phyloP scores from a whole-genome alignment of 2,113 vertebrate genomes.

The Ptilonorhynchus violaceus region DNA sequence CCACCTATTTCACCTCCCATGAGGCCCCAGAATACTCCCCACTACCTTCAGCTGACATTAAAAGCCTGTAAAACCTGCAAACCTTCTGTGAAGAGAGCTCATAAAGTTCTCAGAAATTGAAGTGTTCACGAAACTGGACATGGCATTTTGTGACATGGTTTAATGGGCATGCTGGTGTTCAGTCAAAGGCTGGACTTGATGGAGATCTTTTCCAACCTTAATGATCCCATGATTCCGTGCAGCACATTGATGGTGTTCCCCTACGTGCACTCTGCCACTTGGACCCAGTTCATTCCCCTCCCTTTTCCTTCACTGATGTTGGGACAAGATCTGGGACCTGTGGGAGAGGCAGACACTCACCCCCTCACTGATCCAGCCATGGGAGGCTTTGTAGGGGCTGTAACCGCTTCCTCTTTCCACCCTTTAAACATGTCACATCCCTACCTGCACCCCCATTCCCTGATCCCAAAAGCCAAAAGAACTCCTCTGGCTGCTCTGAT shows the following conservation, averaged over 20 bases:
- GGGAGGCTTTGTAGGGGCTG: not conserved
- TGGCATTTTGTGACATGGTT: not conserved
- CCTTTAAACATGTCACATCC: not conserved
- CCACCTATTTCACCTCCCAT: not conserved
- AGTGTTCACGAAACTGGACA: rapidly evolving
- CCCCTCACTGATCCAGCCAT: rapidly evolving
- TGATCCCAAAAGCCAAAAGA: not conserved
- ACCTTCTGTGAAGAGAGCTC: not conserved
- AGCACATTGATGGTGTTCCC: not conserved
- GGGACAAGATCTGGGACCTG: not conserved
- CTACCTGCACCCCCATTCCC: not conserved
- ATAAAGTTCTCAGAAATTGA: not conserved
- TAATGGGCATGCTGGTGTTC: not conserved
- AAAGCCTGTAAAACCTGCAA: not conserved
- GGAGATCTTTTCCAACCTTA: not conserved
- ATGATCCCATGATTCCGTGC: not conserved
- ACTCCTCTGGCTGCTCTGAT: rapidly evolving
- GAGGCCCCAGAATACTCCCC: not conserved
- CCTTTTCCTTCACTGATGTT: not conserved
- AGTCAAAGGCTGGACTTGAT: not conserved
- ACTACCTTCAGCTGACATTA: not conserved
- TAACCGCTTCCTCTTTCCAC: not conserved
- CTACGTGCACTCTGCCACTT: not conserved
- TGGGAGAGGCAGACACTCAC: not conserved
- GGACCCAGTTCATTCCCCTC: not conserved